Evolutionary conservation across 2,797 vertebrate species (phyloP).

Genomic region (Mormyrus hasselquistii): DNA sequence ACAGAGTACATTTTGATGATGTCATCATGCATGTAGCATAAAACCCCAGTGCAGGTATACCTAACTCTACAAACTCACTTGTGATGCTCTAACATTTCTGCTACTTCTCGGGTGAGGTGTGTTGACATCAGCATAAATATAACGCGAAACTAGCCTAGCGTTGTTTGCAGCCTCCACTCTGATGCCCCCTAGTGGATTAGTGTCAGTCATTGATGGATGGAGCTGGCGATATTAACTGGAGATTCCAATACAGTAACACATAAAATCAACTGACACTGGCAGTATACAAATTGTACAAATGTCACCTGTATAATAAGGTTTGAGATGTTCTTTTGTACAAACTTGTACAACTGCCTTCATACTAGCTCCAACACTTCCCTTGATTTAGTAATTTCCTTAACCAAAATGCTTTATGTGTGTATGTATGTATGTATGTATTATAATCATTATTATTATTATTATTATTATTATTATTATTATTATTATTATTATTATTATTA

Average conservation of each 20-base stretch:
- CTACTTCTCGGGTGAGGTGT: background rate
- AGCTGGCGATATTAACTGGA: background rate
- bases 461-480: background rate
- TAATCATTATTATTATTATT: background rate
- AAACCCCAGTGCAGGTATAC: background rate
- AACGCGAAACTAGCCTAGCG: background rate
- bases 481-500: background rate
- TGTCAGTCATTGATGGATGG: background rate
- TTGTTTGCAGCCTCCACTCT: background rate
- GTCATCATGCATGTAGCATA: background rate
- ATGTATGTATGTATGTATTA: background rate
- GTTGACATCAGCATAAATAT: background rate
- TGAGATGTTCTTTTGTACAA: background rate
- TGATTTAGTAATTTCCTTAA: background rate
- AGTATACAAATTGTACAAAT: background rate
- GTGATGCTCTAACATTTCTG: background rate
- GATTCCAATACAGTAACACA: background rate
- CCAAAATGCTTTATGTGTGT: background rate
- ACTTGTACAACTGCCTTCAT: background rate
- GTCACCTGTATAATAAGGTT: background rate
- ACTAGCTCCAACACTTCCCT: background rate
- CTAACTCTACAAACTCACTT: background rate
- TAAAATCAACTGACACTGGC: background rate
- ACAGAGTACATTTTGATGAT: background rate
- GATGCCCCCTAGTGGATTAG: conserved; percentile 7